phyloP scores from a whole-genome alignment of 2,113 vertebrate species.

The Apeltes quadracus region DNA sequence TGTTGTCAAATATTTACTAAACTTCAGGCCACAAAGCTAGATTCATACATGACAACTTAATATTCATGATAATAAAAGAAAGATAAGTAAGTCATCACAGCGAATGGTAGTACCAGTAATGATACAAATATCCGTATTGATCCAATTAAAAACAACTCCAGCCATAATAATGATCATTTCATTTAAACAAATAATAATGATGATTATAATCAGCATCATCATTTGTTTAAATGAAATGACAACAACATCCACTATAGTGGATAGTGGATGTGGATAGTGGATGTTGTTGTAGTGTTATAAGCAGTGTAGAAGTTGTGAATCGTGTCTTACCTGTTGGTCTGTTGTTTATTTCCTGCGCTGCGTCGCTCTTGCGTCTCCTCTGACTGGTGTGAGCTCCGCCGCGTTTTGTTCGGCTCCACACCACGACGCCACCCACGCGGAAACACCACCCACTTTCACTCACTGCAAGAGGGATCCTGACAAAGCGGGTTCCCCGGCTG shows the following conservation, averaged over 20 bases:
- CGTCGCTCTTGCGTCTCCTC: slow-evolving; percentile 20
- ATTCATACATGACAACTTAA: background rate
- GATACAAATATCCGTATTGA: background rate
- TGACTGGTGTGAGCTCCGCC: no score
- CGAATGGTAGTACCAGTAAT: background rate
- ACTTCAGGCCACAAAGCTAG: background rate
- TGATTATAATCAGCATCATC: no score
- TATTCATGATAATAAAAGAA: background rate
- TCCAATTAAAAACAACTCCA: background rate
- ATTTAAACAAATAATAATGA: no score
- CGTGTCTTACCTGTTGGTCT: slow-evolving; percentile 31
- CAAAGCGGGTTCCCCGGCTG: no score
- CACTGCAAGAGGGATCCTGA: no score
- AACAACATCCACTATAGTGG: no score
- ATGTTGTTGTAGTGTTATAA: background rate
- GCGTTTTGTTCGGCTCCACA: no score
- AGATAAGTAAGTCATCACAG: background rate
- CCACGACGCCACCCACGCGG: no score
- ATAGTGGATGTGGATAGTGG: no score
- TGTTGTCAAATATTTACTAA: background rate
- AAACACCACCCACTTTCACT: no score
- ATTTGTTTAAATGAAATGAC: no score
- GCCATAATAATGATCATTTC: background rate
- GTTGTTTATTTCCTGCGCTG: background rate
- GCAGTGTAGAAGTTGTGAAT: background rate